Evolutionary conservation across 2,113 vertebrate species (phyloP).

Genomic region (Neodontobutis hainanensis): DNA sequence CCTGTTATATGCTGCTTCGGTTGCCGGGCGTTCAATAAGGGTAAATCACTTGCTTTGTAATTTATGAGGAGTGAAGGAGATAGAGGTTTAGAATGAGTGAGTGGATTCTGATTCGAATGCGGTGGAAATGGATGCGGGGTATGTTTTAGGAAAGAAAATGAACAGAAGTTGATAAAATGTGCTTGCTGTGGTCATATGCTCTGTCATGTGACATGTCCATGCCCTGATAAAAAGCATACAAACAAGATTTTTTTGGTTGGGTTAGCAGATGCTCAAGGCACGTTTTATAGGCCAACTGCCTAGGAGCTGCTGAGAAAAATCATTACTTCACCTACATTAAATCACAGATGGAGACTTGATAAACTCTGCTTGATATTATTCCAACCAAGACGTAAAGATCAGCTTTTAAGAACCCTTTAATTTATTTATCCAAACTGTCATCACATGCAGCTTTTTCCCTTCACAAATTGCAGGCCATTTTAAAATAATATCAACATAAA

Average conservation of each 20-base stretch:
- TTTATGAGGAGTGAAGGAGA: conserved; percentile 3
- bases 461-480: conserved; percentile 49
- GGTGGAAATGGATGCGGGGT: background rate
- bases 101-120: conserved; percentile 1
- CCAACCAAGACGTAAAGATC: conserved; percentile 37
- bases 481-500: conserved; percentile 45
- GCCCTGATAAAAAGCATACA: conserved; percentile 13
- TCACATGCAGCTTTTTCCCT: conserved; percentile 38
- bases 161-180: conserved; percentile 9
- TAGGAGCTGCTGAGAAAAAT: conserved; percentile 8
- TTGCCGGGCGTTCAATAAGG: conserved; percentile 22
- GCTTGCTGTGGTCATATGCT: background rate
- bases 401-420: conserved; percentile 21
- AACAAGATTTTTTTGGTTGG: conserved; percentile 12
- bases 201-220: conserved; percentile 3
- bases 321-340: conserved; percentile 32
- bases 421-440: conserved; percentile 46
- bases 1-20: conserved; percentile 46
- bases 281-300: conserved; percentile 18
- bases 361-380: conserved; percentile 21
- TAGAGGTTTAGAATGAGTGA: conserved; percentile 5
- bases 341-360: conserved; percentile 19
- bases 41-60: conserved; percentile 22
- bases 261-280: conserved; percentile 4
- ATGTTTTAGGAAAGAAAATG: background rate